Evolutionary conservation across 2,888 invertebrate genomes (phyloP), one percentile per base, ranked within the genome.

Genomic region (Lepidochitona cinerea): DNA sequence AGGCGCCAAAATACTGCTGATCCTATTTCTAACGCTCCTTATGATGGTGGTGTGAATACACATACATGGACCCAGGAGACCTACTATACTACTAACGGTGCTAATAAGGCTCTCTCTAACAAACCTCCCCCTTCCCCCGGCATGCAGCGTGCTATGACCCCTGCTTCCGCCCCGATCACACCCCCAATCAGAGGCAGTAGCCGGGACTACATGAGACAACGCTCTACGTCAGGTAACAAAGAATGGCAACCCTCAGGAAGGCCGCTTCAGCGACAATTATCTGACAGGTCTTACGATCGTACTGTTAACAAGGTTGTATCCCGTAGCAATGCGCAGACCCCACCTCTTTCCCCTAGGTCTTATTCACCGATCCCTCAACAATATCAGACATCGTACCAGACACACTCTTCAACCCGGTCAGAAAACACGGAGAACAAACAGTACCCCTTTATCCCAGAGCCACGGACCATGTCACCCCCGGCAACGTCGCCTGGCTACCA

Each of bases 151-250:
- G 66, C 80, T 7, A 75, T 78, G 52, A 74, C 77, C n/a, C 76
- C 77, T 26, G 59, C 78, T 32, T 64, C 59, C 33, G 72, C 80
- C n/a, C 78, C 80, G 0, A 75, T 81, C 4, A 78, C 81, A n/a
- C 81, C 85, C 23, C 84, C 85, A 23, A 76, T 80, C 49, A 75
- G 85, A 72, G 75, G 80, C 73, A 85, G 87, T 79, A 88, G 86
- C 72, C 81, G 84, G 73, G 85, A 88, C 71, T 86, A 77, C 77
- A 86, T 86, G 86, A 79, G 81, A 68, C 79, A 80, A 53, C 75
- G 84, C 7, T 78, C 83, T 64, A 82, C 81, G 75, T 82, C 83
- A 69, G 82, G 81, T 37, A 75, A 74, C 59, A 82, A 70, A 53
- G 73, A 70, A 37, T 74, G 72, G 71, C 77, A 68, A 32, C 67